Percentiles rank a stretch among this genome's conserved stretches.
phyloP scores from a whole-genome alignment of 2,797 vertebrate genomes.

The Capromys pilorides region DNA sequence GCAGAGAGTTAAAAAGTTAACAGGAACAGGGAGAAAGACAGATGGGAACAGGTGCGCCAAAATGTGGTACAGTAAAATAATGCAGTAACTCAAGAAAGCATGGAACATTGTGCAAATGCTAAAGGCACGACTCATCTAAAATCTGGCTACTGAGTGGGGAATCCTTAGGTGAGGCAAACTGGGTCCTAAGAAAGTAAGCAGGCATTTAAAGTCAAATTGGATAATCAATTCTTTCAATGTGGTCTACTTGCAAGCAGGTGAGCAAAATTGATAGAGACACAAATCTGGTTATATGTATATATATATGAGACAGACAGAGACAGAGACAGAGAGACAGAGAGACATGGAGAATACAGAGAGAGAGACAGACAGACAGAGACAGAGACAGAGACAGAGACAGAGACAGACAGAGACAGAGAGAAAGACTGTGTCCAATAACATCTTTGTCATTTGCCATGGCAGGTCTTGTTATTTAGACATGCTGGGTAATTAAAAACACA shows the following conservation, averaged over 20 bases:
- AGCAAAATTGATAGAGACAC: constrained; percentile 21
- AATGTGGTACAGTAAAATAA: constrained; percentile 60
- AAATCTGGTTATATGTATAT: not conserved
- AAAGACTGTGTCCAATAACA: not conserved
- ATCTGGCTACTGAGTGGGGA: constrained; percentile 34
- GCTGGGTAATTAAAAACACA: not conserved
- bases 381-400: not conserved
- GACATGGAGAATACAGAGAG: not conserved
- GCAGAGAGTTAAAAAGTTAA: constrained; percentile 14
- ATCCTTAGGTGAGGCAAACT: constrained; percentile 60
- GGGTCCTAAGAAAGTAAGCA: constrained; percentile 4
- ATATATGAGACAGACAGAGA: not conserved
- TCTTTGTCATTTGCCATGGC: constrained; percentile 6
- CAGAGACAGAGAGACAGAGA: not conserved
- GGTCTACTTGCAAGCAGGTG: constrained; percentile 30
- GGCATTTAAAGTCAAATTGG: constrained; percentile 56
- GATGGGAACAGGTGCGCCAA: constrained; percentile 65
- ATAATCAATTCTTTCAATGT: constrained; percentile 69
- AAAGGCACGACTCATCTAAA: constrained; percentile 70
- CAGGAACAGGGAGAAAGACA: constrained; percentile 49
- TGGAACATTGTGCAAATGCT: constrained; percentile 54
- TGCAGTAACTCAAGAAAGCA: constrained; percentile 46
- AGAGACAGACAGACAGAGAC: not conserved
- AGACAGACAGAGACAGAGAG: not conserved
- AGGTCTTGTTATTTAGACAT: constrained; percentile 36